Conservation (phyloP, 2,797 vertebrate species). For the Sciurus vulgaris region DNA sequence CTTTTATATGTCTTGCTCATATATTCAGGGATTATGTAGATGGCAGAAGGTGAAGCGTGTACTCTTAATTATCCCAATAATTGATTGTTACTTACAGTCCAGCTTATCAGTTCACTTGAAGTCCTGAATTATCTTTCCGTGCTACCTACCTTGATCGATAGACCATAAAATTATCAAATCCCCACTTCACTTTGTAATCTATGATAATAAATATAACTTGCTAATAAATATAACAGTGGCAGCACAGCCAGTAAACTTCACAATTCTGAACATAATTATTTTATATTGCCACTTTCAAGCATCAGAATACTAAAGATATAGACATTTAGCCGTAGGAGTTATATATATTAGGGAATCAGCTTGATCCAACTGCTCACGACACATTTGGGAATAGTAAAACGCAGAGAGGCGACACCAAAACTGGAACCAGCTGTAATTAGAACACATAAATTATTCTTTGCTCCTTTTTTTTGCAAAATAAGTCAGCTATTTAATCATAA, state of each 20-base stretch:
- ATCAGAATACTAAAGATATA: slow-evolving; percentile 35
- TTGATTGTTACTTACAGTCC: slow-evolving; percentile 47
- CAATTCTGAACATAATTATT: slow-evolving; percentile 61
- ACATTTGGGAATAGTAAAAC: slow-evolving; percentile 32
- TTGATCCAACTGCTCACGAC: neutral
- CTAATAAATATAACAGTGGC: slow-evolving; percentile 60
- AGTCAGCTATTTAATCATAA: slow-evolving; percentile 44
- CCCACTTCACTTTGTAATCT: slow-evolving; percentile 66
- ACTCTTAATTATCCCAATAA: slow-evolving; percentile 67
- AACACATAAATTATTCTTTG: slow-evolving; percentile 9
- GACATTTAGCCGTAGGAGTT: neutral
- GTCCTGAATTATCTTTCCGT: slow-evolving; percentile 71
- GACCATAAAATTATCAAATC: slow-evolving; percentile 71
- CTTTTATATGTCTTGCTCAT: slow-evolving; percentile 9
- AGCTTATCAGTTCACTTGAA: slow-evolving; percentile 57
- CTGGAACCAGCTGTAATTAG: neutral
- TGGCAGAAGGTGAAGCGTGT: slow-evolving; percentile 37
- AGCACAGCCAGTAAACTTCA: slow-evolving; percentile 53
- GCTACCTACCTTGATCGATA: slow-evolving; percentile 68
- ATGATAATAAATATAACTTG: slow-evolving; percentile 64
- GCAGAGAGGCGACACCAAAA: neutral
- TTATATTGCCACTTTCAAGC: slow-evolving; percentile 53
- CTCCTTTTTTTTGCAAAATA: slow-evolving; percentile 17
- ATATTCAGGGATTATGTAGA: slow-evolving; percentile 41
- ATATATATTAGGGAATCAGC: neutral